These are phyloP conservation scores for Verasper variegatus DNA, from an alignment of 2,113 vertebrate genomes.

Conservation along the genomic window DNA sequence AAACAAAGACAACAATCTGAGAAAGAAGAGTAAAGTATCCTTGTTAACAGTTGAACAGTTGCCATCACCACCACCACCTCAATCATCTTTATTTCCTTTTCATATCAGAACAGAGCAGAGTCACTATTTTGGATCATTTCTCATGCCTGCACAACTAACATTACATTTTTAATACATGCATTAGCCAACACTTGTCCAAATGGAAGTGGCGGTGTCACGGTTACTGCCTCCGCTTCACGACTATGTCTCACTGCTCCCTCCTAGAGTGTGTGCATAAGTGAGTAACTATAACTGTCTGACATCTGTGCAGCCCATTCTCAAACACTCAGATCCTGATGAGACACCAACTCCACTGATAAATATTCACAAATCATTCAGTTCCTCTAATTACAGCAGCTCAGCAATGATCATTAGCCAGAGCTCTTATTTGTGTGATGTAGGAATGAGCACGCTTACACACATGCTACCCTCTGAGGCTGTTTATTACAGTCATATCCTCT, in stretches of 20 bases:
- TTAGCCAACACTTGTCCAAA: not conserved
- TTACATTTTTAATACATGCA: not conserved
- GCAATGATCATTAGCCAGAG: no score
- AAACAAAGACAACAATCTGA: no score
- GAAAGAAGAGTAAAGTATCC: no score
- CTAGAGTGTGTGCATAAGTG: not conserved
- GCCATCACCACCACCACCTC: no score
- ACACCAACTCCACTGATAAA: not conserved
- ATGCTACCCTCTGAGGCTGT: not conserved
- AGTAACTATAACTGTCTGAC: not conserved
- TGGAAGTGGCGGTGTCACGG: not conserved
- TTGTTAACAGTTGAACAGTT: no score
- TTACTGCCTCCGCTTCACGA: no score
- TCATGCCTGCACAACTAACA: not conserved
- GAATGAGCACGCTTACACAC: not conserved
- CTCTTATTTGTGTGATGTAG: not conserved
- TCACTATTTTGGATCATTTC: not conserved
- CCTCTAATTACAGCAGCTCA: conserved; percentile 11
- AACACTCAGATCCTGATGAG: conserved; percentile 9
- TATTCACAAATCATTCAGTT: not conserved
- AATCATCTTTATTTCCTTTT: not conserved
- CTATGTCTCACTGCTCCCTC: not conserved
- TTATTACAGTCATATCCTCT: not conserved
- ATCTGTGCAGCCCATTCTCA: not conserved
- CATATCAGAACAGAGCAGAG: not conserved